phyloP scores from a whole-genome alignment of 2,888 invertebrate species.

The Disparrhopalites patrizii region DNA sequence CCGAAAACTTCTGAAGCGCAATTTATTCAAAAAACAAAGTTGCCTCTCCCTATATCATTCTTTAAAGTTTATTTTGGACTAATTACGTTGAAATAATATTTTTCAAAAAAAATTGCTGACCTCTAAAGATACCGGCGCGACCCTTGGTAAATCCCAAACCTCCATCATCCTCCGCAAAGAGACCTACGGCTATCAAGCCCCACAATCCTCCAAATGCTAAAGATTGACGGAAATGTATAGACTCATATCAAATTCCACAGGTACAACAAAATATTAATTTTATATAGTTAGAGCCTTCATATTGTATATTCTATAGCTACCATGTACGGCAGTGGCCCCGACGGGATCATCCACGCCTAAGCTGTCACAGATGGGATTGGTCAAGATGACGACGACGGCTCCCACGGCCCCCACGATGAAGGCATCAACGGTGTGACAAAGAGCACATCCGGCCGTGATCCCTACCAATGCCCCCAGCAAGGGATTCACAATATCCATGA shows the following conservation, averaged over 20 bases:
- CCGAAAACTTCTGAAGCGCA: neutral
- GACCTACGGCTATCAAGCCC: slow-evolving; percentile 54
- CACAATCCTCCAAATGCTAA: slow-evolving; percentile 50
- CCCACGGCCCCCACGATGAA: slow-evolving; percentile 53
- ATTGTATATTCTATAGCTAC: no score
- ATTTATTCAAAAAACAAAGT: no score
- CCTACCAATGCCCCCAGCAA: slow-evolving; percentile 54
- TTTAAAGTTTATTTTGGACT: slow-evolving; percentile 9
- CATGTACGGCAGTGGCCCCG: slow-evolving; percentile 53
- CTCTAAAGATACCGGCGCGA: slow-evolving; percentile 52
- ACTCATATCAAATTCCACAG: no score
- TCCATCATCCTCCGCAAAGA: slow-evolving; percentile 52
- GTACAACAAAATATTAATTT: no score
- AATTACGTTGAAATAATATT: no score
- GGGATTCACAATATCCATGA: slow-evolving; percentile 53
- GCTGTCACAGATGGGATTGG: slow-evolving; percentile 50
- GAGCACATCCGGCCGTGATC: slow-evolving; percentile 49
- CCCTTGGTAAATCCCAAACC: slow-evolving; percentile 51
- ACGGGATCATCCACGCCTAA: slow-evolving; percentile 54
- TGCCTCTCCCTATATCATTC: neutral
- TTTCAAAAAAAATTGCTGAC: slow-evolving; percentile 28
- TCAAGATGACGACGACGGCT: slow-evolving; percentile 50
- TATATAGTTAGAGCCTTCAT: no score
- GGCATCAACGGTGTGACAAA: slow-evolving; percentile 53
- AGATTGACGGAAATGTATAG: no score